Evolutionary conservation across 2,797 vertebrate species (phyloP).

Genomic region (Ispidina picta): DNA sequence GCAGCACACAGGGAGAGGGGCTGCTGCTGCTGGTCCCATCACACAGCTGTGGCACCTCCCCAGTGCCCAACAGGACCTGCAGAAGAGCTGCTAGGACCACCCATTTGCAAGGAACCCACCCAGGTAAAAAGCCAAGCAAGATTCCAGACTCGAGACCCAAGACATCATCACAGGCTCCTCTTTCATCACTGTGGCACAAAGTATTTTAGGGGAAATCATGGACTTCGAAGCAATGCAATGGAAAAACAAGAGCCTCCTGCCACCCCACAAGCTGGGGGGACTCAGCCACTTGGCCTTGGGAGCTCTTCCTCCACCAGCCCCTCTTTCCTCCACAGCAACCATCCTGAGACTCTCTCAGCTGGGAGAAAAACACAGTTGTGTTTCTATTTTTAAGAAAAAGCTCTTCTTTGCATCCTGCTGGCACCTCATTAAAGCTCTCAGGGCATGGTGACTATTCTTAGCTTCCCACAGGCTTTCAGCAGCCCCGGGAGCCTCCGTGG

Average conservation of each 20-base stretch:
- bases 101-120: fast-evolving
- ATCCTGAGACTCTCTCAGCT: background rate
- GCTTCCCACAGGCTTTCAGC: background rate
- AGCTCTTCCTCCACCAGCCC: background rate
- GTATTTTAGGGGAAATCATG: background rate
- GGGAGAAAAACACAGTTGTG: constrained; percentile 3
- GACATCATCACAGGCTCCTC: fast-evolving
- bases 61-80: background rate
- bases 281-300: background rate
- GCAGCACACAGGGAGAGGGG: background rate
- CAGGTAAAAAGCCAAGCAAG: background rate
- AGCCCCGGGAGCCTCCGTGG: background rate
- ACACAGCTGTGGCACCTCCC: fast-evolving
- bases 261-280: fast-evolving
- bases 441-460: constrained; percentile 27
- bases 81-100: background rate
- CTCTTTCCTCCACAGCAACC: background rate
- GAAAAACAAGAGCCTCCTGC: background rate
- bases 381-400: background rate
- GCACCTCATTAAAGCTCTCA: constrained; percentile 22
- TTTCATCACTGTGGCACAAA: fast-evolving
- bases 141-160: background rate
- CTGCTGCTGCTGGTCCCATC: background rate
- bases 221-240: background rate
- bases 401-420: constrained; percentile 35